phyloP scores from a whole-genome alignment of 2,797 vertebrate genomes.

The Coranthus polyacanthus region DNA sequence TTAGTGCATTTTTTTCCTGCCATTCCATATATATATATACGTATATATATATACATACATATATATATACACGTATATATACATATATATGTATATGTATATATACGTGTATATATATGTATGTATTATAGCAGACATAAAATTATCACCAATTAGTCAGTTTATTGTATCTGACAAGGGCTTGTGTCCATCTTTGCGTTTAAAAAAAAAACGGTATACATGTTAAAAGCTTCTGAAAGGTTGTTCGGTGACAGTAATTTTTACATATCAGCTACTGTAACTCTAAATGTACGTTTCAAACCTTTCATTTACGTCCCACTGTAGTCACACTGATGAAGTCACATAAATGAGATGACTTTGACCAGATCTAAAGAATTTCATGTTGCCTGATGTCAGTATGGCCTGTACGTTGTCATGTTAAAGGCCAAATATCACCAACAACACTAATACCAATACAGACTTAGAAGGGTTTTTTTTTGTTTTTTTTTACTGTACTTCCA shows the following conservation, averaged over 20 bases:
- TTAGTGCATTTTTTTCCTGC: conserved; percentile 1
- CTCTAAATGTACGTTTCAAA: background rate
- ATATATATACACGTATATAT: no score
- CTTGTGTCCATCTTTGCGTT: conserved; percentile 22
- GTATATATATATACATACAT: no score
- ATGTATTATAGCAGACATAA: no score
- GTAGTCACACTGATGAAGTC: no score
- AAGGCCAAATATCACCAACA: background rate
- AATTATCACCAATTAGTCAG: conserved; percentile 20
- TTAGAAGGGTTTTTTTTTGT: no score
- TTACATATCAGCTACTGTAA: conserved; percentile 25
- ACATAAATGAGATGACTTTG: background rate
- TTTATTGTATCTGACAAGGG: conserved; percentile 41
- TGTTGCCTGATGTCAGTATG: background rate
- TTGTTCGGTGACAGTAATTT: background rate
- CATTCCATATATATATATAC: conserved; percentile 3
- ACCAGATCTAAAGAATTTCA: no score
- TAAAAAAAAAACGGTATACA: conserved; percentile 4
- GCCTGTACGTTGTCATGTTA: background rate
- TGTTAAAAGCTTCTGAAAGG: conserved; percentile 9
- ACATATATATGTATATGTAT: no score
- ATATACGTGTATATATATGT: no score
- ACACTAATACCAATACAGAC: background rate
- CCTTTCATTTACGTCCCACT: no score
- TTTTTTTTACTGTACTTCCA: conserved; percentile 3